phyloP scores from a whole-genome alignment of 64 coral and sea anemone species.

The Acropora tenuis region DNA sequence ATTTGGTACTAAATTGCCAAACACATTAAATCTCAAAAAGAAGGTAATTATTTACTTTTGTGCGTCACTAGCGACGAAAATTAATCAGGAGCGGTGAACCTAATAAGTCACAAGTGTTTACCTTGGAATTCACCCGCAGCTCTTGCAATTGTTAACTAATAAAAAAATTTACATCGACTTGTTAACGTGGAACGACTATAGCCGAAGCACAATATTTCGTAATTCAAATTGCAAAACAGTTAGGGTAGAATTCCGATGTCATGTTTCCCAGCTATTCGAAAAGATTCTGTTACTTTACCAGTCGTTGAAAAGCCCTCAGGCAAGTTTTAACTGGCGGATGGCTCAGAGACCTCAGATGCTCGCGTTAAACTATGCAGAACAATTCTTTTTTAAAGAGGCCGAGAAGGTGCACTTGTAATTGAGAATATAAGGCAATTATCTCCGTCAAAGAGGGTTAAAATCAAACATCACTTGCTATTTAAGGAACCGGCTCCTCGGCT shows the following conservation, averaged over 20 bases:
- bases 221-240: not conserved
- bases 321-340: not conserved
- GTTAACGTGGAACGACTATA: not conserved
- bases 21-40: not conserved
- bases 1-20: not conserved
- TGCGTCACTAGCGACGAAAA: not conserved
- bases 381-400: not conserved
- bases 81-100: not conserved
- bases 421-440: slow-evolving; percentile 21
- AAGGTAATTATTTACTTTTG: not conserved
- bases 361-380: not conserved
- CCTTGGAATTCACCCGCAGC: not conserved
- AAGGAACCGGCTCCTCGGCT: not conserved
- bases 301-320: not conserved
- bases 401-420: not conserved
- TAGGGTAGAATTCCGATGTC: not conserved
- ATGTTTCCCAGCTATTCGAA: not conserved
- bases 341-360: not conserved
- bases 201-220: not conserved
- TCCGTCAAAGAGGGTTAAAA: not conserved
- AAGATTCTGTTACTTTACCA: not conserved
- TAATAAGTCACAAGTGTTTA: not conserved
- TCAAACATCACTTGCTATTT: not conserved
- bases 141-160: not conserved
- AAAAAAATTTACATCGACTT: not conserved